phyloP scores from a whole-genome alignment of 2,113 vertebrate genomes.

The Camelus bactrianus region DNA sequence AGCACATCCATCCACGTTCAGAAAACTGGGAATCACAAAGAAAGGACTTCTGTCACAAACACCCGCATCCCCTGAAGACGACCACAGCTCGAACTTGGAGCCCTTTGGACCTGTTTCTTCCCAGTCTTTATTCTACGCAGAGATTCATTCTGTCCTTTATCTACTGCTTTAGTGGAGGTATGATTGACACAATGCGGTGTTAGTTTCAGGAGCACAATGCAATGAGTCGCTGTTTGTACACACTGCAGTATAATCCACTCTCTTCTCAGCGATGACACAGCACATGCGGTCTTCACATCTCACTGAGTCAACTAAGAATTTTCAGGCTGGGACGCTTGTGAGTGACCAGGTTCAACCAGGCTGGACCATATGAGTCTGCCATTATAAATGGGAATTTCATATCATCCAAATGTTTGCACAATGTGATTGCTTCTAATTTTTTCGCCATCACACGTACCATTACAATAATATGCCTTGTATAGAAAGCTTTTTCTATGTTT shows the following conservation, averaged over 20 bases:
- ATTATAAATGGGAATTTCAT: rapidly evolving
- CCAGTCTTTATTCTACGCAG: background rate
- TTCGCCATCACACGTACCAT: background rate
- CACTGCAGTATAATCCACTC: too few relatives aligned
- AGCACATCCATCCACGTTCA: background rate
- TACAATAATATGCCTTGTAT: too few relatives aligned
- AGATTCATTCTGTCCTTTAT: background rate
- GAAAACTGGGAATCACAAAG: background rate
- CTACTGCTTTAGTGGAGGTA: background rate
- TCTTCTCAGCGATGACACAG: background rate
- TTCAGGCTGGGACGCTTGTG: background rate
- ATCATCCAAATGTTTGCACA: rapidly evolving
- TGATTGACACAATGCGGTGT: rapidly evolving
- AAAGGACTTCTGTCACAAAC: background rate
- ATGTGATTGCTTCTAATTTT: background rate
- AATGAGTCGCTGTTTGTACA: too few relatives aligned
- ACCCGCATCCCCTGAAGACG: too few relatives aligned
- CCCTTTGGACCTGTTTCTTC: background rate
- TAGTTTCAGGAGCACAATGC: too few relatives aligned
- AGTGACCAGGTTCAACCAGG: background rate
- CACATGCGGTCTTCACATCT: background rate
- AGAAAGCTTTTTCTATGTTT: background rate
- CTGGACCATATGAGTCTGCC: rapidly evolving
- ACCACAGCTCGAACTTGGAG: background rate
- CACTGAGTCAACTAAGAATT: background rate